phyloP scores from a whole-genome alignment of 2,888 invertebrate genomes.

The Polydrusus pterygomalis region DNA sequence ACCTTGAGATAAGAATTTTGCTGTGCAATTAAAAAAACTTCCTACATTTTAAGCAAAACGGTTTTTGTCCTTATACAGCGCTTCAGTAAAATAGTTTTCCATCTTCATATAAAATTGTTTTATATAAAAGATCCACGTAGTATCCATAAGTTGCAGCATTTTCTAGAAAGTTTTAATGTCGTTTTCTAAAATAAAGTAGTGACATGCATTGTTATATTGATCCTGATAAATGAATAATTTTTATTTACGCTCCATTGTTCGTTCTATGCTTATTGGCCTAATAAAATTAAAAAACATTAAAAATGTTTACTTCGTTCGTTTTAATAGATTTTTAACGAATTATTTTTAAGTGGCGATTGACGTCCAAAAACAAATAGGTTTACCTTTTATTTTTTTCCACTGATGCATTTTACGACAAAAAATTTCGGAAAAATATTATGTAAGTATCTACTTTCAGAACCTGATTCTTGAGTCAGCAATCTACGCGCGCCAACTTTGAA shows the following conservation, averaged over 20 bases:
- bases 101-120: too few species aligned
- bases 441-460: too few species aligned
- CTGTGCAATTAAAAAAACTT: too few species aligned
- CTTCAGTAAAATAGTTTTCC: too few species aligned
- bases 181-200: background rate
- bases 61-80: too few species aligned
- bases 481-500: too few species aligned
- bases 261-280: background rate
- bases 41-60: too few species aligned
- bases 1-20: too few species aligned
- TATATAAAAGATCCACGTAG: too few species aligned
- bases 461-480: too few species aligned
- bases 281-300: background rate
- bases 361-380: background rate
- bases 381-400: background rate
- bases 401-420: too few species aligned
- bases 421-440: too few species aligned
- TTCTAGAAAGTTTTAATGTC: background rate
- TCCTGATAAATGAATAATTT: background rate
- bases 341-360: slow-evolving; percentile 4
- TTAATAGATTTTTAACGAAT: slow-evolving; percentile 7
- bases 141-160: background rate
- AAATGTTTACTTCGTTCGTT: background rate
- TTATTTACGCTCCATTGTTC: background rate
- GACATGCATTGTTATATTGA: background rate